Evolutionary conservation across 2,113 vertebrate genomes (phyloP).

Genomic region (Notarius lentiginosus): DNA sequence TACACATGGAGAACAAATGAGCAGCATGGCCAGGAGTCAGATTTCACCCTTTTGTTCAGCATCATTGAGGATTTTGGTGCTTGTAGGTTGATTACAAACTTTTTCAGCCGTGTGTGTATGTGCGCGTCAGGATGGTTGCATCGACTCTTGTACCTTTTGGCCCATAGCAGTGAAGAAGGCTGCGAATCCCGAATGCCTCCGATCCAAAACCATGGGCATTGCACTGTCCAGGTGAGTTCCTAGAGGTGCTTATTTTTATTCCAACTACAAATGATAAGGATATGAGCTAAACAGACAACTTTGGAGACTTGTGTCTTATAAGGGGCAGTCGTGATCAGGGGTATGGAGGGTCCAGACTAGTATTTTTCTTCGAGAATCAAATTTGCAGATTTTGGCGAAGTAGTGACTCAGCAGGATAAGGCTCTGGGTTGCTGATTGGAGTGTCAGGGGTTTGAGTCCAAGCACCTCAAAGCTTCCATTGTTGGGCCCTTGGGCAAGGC

Average conservation of each 20-base stretch:
- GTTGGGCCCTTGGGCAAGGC: too few relatives aligned
- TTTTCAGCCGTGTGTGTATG: slow-evolving; percentile 6
- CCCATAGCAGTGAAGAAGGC: slow-evolving; percentile 38
- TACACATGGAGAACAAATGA: slow-evolving; percentile 37
- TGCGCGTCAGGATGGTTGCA: slow-evolving; percentile 31
- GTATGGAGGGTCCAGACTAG: neutral
- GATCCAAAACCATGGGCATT: slow-evolving; percentile 60
- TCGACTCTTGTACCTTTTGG: slow-evolving; percentile 28
- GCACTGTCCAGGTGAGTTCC: slow-evolving; percentile 63
- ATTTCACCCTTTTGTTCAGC: neutral
- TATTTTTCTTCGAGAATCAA: neutral
- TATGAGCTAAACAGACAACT: neutral
- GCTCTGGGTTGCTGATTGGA: too few relatives aligned
- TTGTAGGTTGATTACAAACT: neutral
- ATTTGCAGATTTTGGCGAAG: neutral
- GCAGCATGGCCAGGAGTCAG: slow-evolving; percentile 18
- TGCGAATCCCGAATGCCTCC: slow-evolving; percentile 59
- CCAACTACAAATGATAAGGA: neutral
- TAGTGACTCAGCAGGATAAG: too few relatives aligned
- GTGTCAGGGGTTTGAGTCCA: too few relatives aligned
- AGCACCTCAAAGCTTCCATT: too few relatives aligned
- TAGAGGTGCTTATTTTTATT: neutral
- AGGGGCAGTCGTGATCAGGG: neutral
- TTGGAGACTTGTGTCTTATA: neutral
- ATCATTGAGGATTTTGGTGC: neutral